Evolutionary conservation across 2,113 vertebrate species (phyloP), one percentile per base, ranked within the genome.

Genomic region (Geococcyx californianus): DNA sequence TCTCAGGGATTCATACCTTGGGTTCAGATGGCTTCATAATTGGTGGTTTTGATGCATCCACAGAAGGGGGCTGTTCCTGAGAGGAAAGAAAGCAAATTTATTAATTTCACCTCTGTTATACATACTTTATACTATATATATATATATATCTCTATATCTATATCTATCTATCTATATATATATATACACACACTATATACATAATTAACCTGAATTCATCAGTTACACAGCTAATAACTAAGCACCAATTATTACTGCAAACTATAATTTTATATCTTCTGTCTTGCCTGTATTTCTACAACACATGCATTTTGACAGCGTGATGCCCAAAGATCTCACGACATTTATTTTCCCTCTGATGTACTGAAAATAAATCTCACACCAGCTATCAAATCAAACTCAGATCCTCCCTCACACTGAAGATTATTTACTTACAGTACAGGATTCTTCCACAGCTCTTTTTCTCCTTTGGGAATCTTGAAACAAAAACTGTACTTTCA

Each of bases 21-120:
- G 94, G 55, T 90, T 97, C 97, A 82, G 96, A 94, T 20, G 98
- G 90, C 70, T 97, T 97, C 98, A 97, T 96, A 18, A 74, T 84
- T 80, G 56, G 55, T 58, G 90, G 4, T 66, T 94, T 96, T 82
- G 94, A 56, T 59, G 77, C 62, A 78, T 87, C 89, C 2, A 1
- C 45, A 68, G 95, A 76, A 25, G 93, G 31, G 24, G 91, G 9
- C 44, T 90, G 89, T 10, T 94, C 75, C 96, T 97, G 88, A 51
- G 19, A 63, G 28, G 26, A 94, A 72, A 24, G 79, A 69, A 47
- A 1, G 74, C 13, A 45, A 38, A 67, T 9, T 7, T 33, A 56
- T 49, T 33, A 20, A 26, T 18, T 73, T 69, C 14, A 84, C 5
- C 40, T 89, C 78, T 55, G 25, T 52, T 72, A 55, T 3, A 42